A percentile compares a stretch with the other conserved stretches of the same genome.
Evolutionary conservation across 2,888 invertebrate species (phyloP).

Genomic region (Tipula confusa): DNA sequence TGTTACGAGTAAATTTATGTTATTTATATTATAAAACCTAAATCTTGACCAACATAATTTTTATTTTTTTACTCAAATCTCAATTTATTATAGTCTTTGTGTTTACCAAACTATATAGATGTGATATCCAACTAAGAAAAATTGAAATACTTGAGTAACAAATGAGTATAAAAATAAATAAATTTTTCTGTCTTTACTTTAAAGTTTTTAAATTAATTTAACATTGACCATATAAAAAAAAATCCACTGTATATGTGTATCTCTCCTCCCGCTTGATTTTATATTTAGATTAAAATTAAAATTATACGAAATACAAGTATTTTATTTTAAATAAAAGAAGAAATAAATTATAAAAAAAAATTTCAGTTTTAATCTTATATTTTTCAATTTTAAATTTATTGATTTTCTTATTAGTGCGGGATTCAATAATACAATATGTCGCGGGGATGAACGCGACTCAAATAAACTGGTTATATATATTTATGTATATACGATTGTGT

Average conservation of each 20-base stretch:
- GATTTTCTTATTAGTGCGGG: conserved; percentile 16
- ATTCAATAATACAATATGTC: neutral
- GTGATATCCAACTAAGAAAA: neutral
- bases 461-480: neutral
- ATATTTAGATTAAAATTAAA: neutral
- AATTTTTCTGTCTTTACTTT: neutral
- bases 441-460: neutral
- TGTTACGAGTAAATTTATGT: no score
- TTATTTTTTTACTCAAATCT: neutral
- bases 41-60: neutral
- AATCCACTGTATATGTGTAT: neutral
- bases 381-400: conserved; percentile 25
- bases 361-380: neutral
- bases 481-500: neutral
- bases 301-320: neutral
- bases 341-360: neutral
- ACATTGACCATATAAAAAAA: conserved; percentile 5
- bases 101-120: neutral
- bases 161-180: neutral
- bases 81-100: neutral
- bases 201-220: conserved; percentile 25
- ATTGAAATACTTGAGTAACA: conserved; percentile 1
- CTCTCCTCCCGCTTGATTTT: conserved; percentile 25
- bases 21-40: no score
- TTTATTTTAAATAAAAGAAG: conserved; percentile 9